Evolutionary conservation across 2,888 invertebrate genomes (phyloP).

Genomic region (Formica aserva): DNA sequence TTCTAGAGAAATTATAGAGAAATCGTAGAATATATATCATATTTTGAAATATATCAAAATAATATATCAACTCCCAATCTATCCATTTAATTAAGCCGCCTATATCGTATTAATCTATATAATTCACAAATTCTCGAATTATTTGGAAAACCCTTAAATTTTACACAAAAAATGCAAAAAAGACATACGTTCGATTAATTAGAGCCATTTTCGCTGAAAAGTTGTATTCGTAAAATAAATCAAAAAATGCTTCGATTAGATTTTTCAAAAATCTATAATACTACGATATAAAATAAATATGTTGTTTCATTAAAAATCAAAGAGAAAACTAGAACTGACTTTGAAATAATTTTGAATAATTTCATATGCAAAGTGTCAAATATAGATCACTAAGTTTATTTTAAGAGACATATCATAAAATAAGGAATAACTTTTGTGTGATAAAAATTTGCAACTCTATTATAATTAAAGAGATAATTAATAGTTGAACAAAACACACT

Average conservation of each 20-base stretch:
- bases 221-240: not conserved
- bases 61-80: not conserved
- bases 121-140: not conserved
- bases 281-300: not conserved
- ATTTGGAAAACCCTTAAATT: not conserved
- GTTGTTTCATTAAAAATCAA: not conserved
- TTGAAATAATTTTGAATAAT: not conserved
- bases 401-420: not conserved
- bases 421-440: not conserved
- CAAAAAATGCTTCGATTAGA: not conserved
- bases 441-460: not conserved
- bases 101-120: not conserved
- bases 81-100: not conserved
- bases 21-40: slow-evolving; percentile 49
- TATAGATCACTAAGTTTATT: not conserved
- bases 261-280: not conserved
- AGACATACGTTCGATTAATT: not conserved
- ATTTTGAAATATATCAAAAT: not conserved
- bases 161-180: not conserved
- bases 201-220: not conserved
- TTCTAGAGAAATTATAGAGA: not conserved
- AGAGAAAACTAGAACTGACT: not conserved
- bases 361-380: not conserved
- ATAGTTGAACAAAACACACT: not conserved
- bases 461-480: not conserved